Base-by-base conservation (phyloP, 2,113 vertebrate genomes). In the Neoarius graeffei region DNA sequence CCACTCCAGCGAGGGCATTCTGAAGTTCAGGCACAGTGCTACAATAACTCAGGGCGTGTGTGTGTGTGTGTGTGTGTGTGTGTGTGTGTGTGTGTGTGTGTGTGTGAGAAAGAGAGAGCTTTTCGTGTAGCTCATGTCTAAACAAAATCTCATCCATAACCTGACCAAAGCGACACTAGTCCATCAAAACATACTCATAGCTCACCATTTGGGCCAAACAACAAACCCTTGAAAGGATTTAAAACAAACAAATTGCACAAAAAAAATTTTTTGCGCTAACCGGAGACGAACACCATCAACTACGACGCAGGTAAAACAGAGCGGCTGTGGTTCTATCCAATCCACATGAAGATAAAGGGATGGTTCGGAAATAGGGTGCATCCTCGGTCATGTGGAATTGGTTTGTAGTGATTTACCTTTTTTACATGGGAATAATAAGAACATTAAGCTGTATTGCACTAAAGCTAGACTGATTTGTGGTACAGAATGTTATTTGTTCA, bases 1-100 rank as follows among this genome's bases (percentile, higher is more conserved):
- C 11, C 76, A 64, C 85, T 80, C 74, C 27, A 50, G 62, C 25
- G 10, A 89, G 85, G 80, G 88, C 83, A 89, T 84, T 86, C 59
- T 64, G 87, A 85, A 42, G 87, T 88, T 81, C 81, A 87, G 20
- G 35, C 67, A 64, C 86, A 83, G 81, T 87, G 80, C 86, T 87
- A 83, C 80, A 62, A 83, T 86, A 81, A 86, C 35, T 86, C 85
- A 84, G 71, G 62, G 71, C 81, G 27, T 50, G 23, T 19, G 57
- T 30, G 30, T 42, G 85, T 54, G 73, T 23, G 35, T 76, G 60
- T 57, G 81, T 64, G 66, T 59, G 50, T 73, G 81, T 73, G 71
- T 11, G 48, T 52, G 74, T 27, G 35, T 42, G 1, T 35, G 35
- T 35, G 35, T 35, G 2, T 35, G 35, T 35, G n/a, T n/a, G n/a